Percentiles rank a stretch among this genome's conserved stretches.
phyloP scores from a whole-genome alignment of 2,888 invertebrate genomes.

The Eretmocerus hayati region DNA sequence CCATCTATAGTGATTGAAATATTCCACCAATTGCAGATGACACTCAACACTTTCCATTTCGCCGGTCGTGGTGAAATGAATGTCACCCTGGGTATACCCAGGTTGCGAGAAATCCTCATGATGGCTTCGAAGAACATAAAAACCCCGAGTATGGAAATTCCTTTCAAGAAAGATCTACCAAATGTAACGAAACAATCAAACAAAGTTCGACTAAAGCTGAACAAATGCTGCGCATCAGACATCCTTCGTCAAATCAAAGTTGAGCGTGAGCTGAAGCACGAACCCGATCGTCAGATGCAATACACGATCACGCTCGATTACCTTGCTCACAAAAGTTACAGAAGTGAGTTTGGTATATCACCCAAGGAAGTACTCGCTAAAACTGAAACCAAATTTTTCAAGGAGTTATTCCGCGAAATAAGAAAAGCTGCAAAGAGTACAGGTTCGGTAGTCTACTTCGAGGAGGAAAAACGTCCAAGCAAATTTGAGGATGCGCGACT shows the following conservation, averaged over 20 bases:
- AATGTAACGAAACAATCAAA: slow-evolving; percentile 57
- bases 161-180: slow-evolving; percentile 56
- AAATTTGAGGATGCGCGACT: slow-evolving; percentile 35
- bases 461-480: slow-evolving; percentile 44
- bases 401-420: slow-evolving; percentile 58
- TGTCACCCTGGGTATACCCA: slow-evolving; percentile 98
- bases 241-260: slow-evolving; percentile 68
- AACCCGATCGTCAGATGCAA: slow-evolving; percentile 52
- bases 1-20: too few species aligned
- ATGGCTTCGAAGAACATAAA: slow-evolving; percentile 86
- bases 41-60: slow-evolving; percentile 98
- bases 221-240: slow-evolving; percentile 70
- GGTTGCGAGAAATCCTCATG: slow-evolving; percentile 95
- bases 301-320: slow-evolving; percentile 68
- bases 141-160: slow-evolving; percentile 95
- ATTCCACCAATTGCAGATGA: too few species aligned
- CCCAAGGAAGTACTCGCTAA: slow-evolving; percentile 64
- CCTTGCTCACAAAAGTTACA: slow-evolving; percentile 67
- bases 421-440: slow-evolving; percentile 54
- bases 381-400: slow-evolving; percentile 67
- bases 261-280: slow-evolving; percentile 52
- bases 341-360: slow-evolving; percentile 63
- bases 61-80: slow-evolving; percentile 99
- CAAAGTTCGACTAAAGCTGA: slow-evolving; percentile 64
- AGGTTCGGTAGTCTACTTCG: slow-evolving; percentile 47